Percentiles rank a stretch among this genome's conserved stretches.
phyloP scores from a whole-genome alignment of 2,888 invertebrate genomes.

The Agrochola lota region DNA sequence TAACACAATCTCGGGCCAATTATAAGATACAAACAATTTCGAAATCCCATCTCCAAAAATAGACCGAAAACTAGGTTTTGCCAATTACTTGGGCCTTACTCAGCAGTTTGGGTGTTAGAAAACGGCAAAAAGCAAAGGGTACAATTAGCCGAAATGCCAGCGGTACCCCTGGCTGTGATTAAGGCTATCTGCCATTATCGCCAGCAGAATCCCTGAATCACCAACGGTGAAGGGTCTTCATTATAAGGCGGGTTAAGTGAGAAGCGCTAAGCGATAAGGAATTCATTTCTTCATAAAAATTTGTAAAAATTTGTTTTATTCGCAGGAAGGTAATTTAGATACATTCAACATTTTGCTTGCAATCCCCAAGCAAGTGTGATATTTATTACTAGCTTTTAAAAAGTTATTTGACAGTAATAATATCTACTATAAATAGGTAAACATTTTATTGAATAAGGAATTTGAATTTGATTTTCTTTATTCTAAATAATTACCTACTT shows the following conservation, averaged over 20 bases:
- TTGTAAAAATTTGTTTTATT: too few species aligned
- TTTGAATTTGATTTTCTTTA: too few species aligned
- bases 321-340: too few species aligned
- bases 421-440: background rate
- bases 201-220: constrained; percentile 69
- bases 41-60: constrained; percentile 30
- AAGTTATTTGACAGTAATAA: background rate
- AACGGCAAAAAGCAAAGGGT: constrained; percentile 59
- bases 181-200: constrained; percentile 66
- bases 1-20: background rate
- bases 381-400: background rate
- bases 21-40: constrained; percentile 22
- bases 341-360: background rate
- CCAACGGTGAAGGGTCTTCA: constrained; percentile 63
- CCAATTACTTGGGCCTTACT: constrained; percentile 58
- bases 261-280: constrained; percentile 4
- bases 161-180: constrained; percentile 55
- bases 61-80: constrained; percentile 40
- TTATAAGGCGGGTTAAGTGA: constrained; percentile 49
- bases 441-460: too few species aligned
- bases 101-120: constrained; percentile 48
- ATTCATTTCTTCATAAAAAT: too few species aligned
- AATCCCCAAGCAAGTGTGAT: background rate
- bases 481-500: too few species aligned
- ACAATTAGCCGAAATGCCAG: constrained; percentile 56